Evolutionary conservation across 2,797 vertebrate genomes (phyloP), one percentile per base, ranked within the genome.

Genomic region (Adrianichthys oophorus): DNA sequence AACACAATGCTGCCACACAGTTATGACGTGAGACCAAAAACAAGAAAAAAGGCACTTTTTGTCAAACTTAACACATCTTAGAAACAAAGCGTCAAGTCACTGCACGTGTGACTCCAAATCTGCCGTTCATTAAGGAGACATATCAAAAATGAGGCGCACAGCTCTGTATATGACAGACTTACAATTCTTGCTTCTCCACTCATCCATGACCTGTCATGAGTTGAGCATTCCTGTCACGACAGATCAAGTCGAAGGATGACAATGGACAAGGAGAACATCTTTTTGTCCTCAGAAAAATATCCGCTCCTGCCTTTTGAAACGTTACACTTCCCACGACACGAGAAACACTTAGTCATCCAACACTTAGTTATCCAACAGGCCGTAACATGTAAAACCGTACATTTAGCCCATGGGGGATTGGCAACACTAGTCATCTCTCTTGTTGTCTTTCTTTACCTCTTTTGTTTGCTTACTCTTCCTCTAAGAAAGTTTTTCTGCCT

Each of bases 311-410:
- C 86, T 70, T 68, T 65, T 76, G 87, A 89, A 87, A 89, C 68
- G 19, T 51, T 75, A 83, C 68, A 74, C 82, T 89, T 88, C 87
- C 85, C 86, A 86, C 73, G 68, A 77, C 72, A 77, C 65, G 69
- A 78, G 60, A 86, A 78, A 83, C 73, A 81, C 72, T 70, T 80
- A 65, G 83, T 69, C 75, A 77, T 79, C 80, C 19, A 21, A 21
- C 19, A 21, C 19, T 21, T 21, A 85, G 89, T 87, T 88, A 78
- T 65, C 65, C 58, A 84, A 86, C 91, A 88, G 86, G 91, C 82
- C 74, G 74, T 68, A 83, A 87, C 90, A 72, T 18, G 86, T 79
- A 63, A 75, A 81, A 65, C 15, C 70, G 13, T 76, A 74, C 76
- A 80, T 80, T 80, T 66, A 52, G 49, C 70, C 74, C 59, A 48